Percentiles rank a stretch among this genome's conserved stretches.
These are phyloP conservation scores for Tyrophagus putrescentiae DNA, from an alignment of 1,140 invertebrate genomes.

Conservation along the genomic window DNA sequence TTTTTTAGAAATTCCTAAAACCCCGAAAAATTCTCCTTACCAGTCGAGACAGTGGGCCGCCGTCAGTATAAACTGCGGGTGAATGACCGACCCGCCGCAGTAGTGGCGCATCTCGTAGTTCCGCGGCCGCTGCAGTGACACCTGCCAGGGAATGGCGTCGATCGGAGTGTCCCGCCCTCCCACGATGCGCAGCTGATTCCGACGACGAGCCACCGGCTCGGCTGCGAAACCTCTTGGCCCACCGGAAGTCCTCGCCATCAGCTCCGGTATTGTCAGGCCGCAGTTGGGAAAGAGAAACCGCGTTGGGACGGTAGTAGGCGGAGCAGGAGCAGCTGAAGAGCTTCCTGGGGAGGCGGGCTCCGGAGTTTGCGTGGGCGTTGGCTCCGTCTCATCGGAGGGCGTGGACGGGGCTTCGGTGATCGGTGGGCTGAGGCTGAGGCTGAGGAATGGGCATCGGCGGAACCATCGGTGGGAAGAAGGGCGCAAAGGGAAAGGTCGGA, in stretches of 20 bases:
- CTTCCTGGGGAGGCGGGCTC: too few relatives aligned
- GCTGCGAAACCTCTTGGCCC: too few relatives aligned
- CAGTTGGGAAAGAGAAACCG: constrained; percentile 3
- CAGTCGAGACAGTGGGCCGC: constrained; percentile 20
- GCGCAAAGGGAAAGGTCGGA: too few relatives aligned
- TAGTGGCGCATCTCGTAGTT: constrained; percentile 11
- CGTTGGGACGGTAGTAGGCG: neutral
- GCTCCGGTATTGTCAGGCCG: neutral
- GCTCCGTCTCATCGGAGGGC: too few relatives aligned
- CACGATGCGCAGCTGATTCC: constrained; percentile 17
- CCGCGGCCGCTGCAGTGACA: constrained; percentile 14
- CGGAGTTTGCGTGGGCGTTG: too few relatives aligned
- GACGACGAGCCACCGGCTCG: too few relatives aligned
- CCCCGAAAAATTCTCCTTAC: neutral
- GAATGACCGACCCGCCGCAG: constrained; percentile 17
- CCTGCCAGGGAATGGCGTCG: constrained; percentile 18
- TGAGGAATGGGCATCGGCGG: neutral
- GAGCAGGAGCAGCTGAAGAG: neutral
- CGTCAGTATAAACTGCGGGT: constrained; percentile 13
- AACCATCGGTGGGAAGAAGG: too few relatives aligned
- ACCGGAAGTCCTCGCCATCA: too few relatives aligned
- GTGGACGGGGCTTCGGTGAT: too few relatives aligned
- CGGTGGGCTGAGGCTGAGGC: too few relatives aligned
- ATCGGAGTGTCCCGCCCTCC: constrained; percentile 15
- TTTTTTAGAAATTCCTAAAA: neutral